phyloP scores from a whole-genome alignment of 1,140 invertebrate species.

The Aphelinus certus region DNA sequence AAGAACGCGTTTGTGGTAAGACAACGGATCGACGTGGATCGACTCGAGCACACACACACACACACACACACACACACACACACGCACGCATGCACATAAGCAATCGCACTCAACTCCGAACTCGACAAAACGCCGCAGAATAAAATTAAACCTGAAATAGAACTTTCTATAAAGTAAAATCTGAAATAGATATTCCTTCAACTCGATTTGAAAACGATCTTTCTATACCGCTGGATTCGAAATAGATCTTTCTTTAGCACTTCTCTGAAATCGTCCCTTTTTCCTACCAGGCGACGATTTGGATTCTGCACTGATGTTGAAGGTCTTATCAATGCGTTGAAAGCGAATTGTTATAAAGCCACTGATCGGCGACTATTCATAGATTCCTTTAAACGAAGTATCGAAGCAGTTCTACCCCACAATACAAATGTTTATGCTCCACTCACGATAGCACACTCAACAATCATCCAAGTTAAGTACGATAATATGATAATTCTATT shows the following conservation, averaged over 20 bases:
- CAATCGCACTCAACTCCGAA: no score
- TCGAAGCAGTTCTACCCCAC: conserved; percentile 50
- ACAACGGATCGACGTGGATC: no score
- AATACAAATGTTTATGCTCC: conserved; percentile 46
- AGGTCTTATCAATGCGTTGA: conserved; percentile 47
- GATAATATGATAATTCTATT: conserved; percentile 42
- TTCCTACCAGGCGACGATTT: no score
- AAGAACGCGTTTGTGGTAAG: no score
- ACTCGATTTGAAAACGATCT: no score
- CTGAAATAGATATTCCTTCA: no score
- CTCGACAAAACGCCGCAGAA: no score
- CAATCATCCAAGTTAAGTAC: conserved; percentile 45
- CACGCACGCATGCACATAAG: neutral
- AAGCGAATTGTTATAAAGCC: conserved; percentile 28
- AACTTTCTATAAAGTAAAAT: no score
- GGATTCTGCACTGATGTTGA: conserved; percentile 48
- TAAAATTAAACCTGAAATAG: no score
- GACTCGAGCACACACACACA: no score
- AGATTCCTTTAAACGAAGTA: conserved; percentile 42
- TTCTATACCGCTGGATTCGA: no score
- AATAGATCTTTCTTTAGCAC: neutral
- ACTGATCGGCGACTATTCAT: conserved; percentile 50
- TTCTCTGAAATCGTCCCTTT: neutral
- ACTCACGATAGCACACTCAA: conserved; percentile 50
- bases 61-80: neutral